These are phyloP conservation scores for Agrotis segetum DNA, from an alignment of 2,888 invertebrate genomes.

Conservation along the genomic window DNA sequence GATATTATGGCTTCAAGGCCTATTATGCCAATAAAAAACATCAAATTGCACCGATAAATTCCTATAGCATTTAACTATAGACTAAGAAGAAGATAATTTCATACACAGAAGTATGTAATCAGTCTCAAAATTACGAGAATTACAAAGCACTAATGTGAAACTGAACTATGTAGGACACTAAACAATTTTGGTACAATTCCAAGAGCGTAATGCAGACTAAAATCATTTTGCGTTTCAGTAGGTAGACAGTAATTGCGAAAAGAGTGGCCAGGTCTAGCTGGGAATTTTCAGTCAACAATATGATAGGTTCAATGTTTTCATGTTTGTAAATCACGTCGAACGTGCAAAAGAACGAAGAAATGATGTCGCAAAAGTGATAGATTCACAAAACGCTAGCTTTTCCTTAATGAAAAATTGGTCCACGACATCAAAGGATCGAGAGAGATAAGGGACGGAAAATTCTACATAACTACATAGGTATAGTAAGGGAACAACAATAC, in stretches of 20 bases:
- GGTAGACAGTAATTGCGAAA: conserved; percentile 48
- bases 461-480: conserved; percentile 13
- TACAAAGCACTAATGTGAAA: conserved; percentile 69
- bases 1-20: no score
- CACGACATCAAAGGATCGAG: conserved; percentile 36
- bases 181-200: conserved; percentile 73
- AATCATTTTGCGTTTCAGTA: conserved; percentile 62
- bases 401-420: conserved; percentile 39
- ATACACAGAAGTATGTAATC: conserved; percentile 20
- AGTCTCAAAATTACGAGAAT: conserved; percentile 58
- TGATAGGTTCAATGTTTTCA: conserved; percentile 6
- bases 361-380: conserved; percentile 25
- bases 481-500: conserved; percentile 12
- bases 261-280: conserved; percentile 11
- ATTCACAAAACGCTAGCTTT: conserved; percentile 8
- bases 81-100: conserved; percentile 27
- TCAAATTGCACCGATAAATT: not conserved
- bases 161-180: conserved; percentile 65
- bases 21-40: not conserved
- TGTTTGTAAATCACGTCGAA: not conserved
- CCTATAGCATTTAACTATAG: not conserved
- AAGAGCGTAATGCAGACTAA: conserved; percentile 59
- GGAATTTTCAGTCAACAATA: conserved; percentile 21
- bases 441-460: conserved; percentile 22
- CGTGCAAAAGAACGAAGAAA: conserved; percentile 26